phyloP scores from a whole-genome alignment of 2,888 invertebrate genomes.

The Portevinia maculata region DNA sequence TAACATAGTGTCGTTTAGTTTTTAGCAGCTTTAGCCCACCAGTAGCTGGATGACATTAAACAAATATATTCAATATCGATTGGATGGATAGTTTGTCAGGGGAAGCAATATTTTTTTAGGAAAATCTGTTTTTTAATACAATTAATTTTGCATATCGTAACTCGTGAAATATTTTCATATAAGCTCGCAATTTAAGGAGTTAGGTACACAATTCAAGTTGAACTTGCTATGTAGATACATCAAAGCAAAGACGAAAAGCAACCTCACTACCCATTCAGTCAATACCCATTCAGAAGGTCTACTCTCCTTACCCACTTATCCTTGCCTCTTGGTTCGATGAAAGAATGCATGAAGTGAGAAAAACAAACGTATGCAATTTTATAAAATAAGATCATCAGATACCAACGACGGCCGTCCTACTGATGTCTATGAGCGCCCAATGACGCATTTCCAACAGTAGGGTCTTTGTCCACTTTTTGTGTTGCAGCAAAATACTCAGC shows the following conservation, averaged over 20 bases:
- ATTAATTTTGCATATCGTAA: background rate
- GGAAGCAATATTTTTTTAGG: background rate
- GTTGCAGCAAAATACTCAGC: slow-evolving; percentile 37
- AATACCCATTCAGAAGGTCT: slow-evolving; percentile 41
- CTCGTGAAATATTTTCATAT: background rate
- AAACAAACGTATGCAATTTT: slow-evolving; percentile 54
- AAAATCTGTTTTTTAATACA: background rate
- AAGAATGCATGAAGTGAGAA: slow-evolving; percentile 1
- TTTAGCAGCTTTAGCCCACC: background rate
- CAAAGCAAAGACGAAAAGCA: slow-evolving; percentile 1
- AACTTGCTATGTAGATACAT: background rate
- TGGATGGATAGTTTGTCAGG: slow-evolving; percentile 1
- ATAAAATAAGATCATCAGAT: slow-evolving; percentile 72
- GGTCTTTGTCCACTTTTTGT: slow-evolving; percentile 25
- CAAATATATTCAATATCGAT: background rate
- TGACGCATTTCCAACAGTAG: slow-evolving; percentile 51
- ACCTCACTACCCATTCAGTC: slow-evolving; percentile 20
- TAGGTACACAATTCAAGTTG: background rate
- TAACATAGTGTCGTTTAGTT: background rate
- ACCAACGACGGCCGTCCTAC: slow-evolving; percentile 67
- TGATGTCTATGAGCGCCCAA: slow-evolving; percentile 66
- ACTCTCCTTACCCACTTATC: background rate
- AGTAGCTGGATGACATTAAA: background rate
- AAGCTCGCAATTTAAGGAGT: background rate
- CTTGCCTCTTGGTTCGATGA: background rate